Base-by-base conservation (phyloP, 1,140 invertebrate genomes). In the Calephelis virginiensis region DNA sequence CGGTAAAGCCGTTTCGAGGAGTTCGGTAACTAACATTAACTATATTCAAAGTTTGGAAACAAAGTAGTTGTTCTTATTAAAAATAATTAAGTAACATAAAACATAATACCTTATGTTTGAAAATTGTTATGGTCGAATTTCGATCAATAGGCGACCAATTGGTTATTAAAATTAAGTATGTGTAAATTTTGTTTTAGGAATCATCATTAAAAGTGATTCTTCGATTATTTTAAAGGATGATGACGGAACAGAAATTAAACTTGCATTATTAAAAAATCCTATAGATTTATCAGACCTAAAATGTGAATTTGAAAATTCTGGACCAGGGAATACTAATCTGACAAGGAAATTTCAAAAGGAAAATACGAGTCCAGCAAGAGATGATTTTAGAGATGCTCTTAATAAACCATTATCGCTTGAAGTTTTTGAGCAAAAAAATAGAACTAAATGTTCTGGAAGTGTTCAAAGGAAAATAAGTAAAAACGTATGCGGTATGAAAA, bases 121-220 rank as follows among this genome's bases (percentile, higher is more conserved):
- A 28, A 28, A 4, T 28, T 28, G 5, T 28, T 28, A 28, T 2
- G 28, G 28, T 28, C 28, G 28, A 28, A 28, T 28, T 28, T 28
- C 5, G 28, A 28, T 4, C 5, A 28, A 28, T 28, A 28, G 28
- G 28, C 5, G 28, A 28, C 28, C 28, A 28, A n/a, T 4, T 61
- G n/a, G 6, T 45, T 61, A 14, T 61, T 13, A 61, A 38, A 43
- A 43, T 61, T 43, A 45, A 61, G 7, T 38, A 46, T 28, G 12
- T 49, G 37, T 49, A 49, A 77, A 64, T 74, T 83, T 77, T 72
- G 79, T 88, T 89, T 71, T 85, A 89, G 86, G 85, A 63, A 60
- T 73, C 75, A 80, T 86, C 76, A 67, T 82, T 71, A 71, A 77
- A 63, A 78, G 74, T 59, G 69, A 82, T 67, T 79, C 81, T 28